phyloP scores from a whole-genome alignment of 2,113 vertebrate genomes.

The Engraulis encrasicolus region DNA sequence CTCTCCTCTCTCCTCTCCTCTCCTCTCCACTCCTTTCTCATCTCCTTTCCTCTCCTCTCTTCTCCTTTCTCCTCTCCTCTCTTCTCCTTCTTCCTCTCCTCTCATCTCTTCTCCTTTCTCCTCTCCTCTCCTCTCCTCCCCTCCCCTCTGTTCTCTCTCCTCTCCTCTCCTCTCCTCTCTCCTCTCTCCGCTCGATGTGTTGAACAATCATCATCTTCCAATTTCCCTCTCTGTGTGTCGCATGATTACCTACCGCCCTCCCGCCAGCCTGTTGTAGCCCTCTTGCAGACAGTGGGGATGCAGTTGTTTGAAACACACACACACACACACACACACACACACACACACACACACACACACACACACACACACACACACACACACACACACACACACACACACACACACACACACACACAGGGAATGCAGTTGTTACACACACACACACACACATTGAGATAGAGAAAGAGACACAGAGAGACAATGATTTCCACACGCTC shows the following conservation, averaged over 20 bases:
- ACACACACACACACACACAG: neutral
- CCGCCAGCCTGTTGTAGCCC: neutral
- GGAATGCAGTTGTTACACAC: neutral
- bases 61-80: no score
- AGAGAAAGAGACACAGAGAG: neutral
- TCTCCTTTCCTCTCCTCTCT: no score
- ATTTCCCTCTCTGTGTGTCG: neutral
- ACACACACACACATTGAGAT: neutral
- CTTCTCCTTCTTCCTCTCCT: neutral
- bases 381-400: no score
- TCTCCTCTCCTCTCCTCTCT: neutral
- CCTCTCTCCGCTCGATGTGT: neutral
- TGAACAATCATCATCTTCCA: slow-evolving; percentile 14
- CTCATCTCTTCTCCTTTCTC: neutral
- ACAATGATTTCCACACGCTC: neutral
- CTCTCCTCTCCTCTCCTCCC: neutral
- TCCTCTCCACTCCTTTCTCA: no score
- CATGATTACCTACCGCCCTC: neutral
- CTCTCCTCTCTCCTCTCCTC: no score
- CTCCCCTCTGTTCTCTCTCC: neutral
- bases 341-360: neutral
- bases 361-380: no score
- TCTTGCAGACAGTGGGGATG: neutral
- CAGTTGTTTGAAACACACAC: slow-evolving; percentile 14
- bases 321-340: neutral